Base-by-base conservation (phyloP, 2,113 vertebrate genomes). In the Cryptomyrus ogoouensis region DNA sequence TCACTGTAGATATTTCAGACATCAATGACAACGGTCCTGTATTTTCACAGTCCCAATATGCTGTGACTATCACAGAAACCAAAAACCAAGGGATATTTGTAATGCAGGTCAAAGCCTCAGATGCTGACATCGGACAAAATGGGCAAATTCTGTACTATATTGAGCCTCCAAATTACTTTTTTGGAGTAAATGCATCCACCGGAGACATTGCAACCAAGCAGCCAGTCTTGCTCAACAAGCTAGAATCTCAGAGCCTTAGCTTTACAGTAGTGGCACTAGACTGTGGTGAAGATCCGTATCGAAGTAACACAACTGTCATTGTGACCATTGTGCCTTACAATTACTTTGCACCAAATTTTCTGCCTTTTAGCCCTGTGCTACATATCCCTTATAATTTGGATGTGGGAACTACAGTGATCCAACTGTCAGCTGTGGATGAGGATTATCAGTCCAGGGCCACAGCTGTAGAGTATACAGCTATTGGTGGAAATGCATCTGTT, bases 1-100 rank as follows among this genome's bases (percentile, higher is more conserved):
- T 96, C 86, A 95, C 91, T 24, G 92, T 96, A 35, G 9, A 93
- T 17, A 90, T 96, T 62, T 91, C 88, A 90, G 96, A 96, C 19
- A 49, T 95, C 31, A 96, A 96, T 49, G 96, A 96, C 90, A 96
- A 96, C 21, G 83, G 42, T 39, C 96, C 96, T 27, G 88, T 94
- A 27, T 96, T 96, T 93, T 91, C 90, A 39, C 89, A 94, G 91
- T 8, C 88, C 35, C 89, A 66, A 12, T 95, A 95, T 83, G 89
- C 35, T 0, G 13, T 90, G 44, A 91, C 91, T 12, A 88, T 96
- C 13, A 91, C 93, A 44, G 95, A 96, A 92, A 93, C 93, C 3
- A 91, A 91, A 89, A 90, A 89, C 0, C 44, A 89, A 88, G 93
- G 94, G 1, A 90, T 92, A n/a, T 94, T 95, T 91, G 92, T 96